Conservation (phyloP, 2,797 vertebrate genomes). For the Poeciliopsis infans region DNA sequence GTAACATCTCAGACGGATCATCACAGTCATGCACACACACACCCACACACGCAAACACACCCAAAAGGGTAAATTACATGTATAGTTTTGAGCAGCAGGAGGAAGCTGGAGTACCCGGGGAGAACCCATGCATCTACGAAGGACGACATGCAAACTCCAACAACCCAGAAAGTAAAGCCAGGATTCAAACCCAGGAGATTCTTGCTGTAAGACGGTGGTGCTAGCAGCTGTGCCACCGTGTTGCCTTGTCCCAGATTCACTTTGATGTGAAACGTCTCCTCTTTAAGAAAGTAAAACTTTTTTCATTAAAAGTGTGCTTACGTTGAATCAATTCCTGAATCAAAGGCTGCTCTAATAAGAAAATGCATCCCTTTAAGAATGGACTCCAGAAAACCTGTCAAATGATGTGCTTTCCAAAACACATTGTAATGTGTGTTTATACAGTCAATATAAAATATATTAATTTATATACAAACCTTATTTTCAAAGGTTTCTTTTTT, state of each 20-base stretch:
- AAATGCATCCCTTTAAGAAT: not conserved
- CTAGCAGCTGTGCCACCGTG: not conserved
- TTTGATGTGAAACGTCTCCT: not conserved
- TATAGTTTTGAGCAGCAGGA: not conserved
- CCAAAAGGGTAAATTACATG: not conserved
- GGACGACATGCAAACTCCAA: not conserved
- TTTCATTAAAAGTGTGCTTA: not conserved
- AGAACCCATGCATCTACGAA: not conserved
- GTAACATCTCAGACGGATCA: not conserved
- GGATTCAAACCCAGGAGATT: conserved; percentile 3
- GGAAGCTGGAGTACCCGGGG: not conserved
- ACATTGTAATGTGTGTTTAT: not conserved
- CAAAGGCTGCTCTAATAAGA: not conserved
- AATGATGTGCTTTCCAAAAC: not conserved
- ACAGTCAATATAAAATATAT: not conserved
- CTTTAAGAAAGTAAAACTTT: not conserved
- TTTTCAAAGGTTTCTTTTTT: not conserved
- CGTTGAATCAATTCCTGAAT: not conserved
- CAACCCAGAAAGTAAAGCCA: not conserved
- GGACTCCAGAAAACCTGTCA: not conserved
- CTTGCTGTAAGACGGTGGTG: not conserved
- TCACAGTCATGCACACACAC: not conserved
- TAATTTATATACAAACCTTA: conserved; percentile 5
- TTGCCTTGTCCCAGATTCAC: not conserved
- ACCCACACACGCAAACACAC: not conserved